Conservation (phyloP, 2,113 vertebrate genomes). For the Spea bombifrons region DNA sequence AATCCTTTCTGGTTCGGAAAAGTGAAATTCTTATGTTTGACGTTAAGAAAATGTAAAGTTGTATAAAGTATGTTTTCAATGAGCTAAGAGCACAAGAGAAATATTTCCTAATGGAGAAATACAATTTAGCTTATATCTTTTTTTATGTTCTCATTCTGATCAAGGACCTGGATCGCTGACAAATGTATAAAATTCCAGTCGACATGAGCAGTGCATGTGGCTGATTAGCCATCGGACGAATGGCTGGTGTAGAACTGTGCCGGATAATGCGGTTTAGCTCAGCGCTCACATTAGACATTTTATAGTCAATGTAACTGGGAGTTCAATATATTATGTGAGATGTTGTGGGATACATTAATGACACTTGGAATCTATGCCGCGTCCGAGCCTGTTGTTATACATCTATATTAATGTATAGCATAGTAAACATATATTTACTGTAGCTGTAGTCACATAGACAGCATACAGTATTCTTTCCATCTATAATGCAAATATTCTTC, state of each 20-base stretch:
- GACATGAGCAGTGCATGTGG: background rate
- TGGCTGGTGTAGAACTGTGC: background rate
- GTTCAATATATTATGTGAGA: constrained; percentile 20
- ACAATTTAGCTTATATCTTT: background rate
- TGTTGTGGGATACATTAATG: background rate
- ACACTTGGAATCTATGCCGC: background rate
- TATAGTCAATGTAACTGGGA: constrained; percentile 1
- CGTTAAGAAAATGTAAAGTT: too few species aligned
- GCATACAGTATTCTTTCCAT: background rate
- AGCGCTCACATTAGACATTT: background rate
- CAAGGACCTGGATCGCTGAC: background rate
- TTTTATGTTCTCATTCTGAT: constrained; percentile 1
- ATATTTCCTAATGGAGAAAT: background rate
- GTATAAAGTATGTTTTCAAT: background rate
- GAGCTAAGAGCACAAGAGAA: background rate
- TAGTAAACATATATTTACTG: too few species aligned
- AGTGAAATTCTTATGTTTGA: too few species aligned
- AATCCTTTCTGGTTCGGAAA: too few species aligned
- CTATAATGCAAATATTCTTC: background rate
- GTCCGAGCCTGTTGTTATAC: background rate
- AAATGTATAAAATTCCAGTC: constrained; percentile 14
- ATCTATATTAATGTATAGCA: background rate
- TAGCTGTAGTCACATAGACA: background rate
- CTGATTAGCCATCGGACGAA: constrained; percentile 1
- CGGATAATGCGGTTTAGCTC: constrained; percentile 34